These are phyloP conservation scores for Mimas tiliae DNA, from an alignment of 2,888 invertebrate species.

Conservation along the genomic window DNA sequence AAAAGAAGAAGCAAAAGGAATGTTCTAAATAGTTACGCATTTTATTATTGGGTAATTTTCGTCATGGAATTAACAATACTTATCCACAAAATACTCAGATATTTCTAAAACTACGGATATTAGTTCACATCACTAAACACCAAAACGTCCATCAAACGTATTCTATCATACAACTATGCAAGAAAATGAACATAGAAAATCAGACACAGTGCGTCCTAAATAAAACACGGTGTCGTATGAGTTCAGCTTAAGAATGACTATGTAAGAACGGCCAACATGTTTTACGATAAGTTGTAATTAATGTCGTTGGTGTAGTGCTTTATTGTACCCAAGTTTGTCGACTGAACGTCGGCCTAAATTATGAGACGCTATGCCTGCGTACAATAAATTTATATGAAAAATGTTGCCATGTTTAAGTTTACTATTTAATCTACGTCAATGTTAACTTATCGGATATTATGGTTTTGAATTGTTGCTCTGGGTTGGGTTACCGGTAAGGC, in stretches of 20 bases:
- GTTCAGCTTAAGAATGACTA: slow-evolving; percentile 51
- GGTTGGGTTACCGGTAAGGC: neutral
- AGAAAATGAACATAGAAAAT: neutral
- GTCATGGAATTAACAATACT: no score
- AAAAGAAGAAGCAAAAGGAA: no score
- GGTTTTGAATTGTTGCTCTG: neutral
- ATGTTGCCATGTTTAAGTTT: slow-evolving; percentile 47
- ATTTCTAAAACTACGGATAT: neutral
- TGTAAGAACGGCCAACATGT: slow-evolving; percentile 49
- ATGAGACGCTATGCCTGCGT: slow-evolving; percentile 56
- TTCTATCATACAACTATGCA: neutral
- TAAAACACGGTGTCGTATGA: slow-evolving; percentile 42
- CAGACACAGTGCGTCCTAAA: slow-evolving; percentile 25
- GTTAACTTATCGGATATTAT: slow-evolving; percentile 15
- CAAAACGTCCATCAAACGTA: neutral
- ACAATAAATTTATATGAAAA: slow-evolving; percentile 61
- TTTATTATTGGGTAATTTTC: no score
- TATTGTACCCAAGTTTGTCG: slow-evolving; percentile 62
- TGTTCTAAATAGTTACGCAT: no score
- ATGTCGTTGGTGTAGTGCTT: slow-evolving; percentile 68
- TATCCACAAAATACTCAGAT: no score
- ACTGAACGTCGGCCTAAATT: slow-evolving; percentile 57
- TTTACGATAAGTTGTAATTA: slow-evolving; percentile 76
- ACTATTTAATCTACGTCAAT: slow-evolving; percentile 23
- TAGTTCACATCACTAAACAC: neutral